A percentile compares a stretch with the other conserved stretches of the same genome.
These are phyloP conservation scores for Halictus rubicundus DNA, from an alignment of 1,140 invertebrate species.

Conservation along the genomic window DNA sequence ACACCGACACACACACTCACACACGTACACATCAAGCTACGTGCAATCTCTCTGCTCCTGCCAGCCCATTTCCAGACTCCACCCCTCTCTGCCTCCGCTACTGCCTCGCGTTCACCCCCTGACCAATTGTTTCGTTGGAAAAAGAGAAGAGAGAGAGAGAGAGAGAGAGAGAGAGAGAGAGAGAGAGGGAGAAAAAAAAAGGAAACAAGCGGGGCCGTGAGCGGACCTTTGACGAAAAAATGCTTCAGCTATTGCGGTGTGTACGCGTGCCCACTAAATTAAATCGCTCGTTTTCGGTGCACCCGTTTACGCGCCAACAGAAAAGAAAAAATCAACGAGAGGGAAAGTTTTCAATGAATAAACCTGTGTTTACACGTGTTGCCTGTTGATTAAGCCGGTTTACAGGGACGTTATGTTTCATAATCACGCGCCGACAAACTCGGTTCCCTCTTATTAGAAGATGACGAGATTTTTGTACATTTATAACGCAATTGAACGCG, in stretches of 20 bases:
- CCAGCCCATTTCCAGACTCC: conserved; percentile 19
- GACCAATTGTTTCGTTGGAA: conserved; percentile 58
- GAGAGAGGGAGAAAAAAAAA: background rate
- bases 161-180: too few species aligned
- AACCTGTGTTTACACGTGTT: conserved; percentile 13
- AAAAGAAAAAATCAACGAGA: conserved; percentile 43
- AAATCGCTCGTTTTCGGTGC: conserved; percentile 62
- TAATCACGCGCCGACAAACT: background rate
- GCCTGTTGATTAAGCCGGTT: conserved; percentile 13
- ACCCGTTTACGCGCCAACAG: conserved; percentile 41
- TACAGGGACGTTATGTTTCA: background rate
- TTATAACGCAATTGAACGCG: too few species aligned
- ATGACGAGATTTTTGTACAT: too few species aligned
- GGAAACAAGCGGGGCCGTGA: conserved; percentile 5
- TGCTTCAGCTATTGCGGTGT: conserved; percentile 53
- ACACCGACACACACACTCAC: too few species aligned
- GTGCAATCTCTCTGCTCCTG: conserved; percentile 57
- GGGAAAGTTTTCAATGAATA: conserved; percentile 32
- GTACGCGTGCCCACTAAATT: conserved; percentile 55
- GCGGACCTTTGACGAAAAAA: conserved; percentile 56
- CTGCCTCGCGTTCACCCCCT: conserved; percentile 32
- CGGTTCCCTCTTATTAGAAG: too few species aligned
- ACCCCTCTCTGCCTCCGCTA: conserved; percentile 28
- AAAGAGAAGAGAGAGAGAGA: conserved; percentile 46
- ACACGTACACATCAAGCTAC: conserved; percentile 47